A percentile compares a stretch with the other conserved stretches of the same genome.
Conservation (phyloP, 2,113 vertebrate genomes). For the Alaudala cheleensis region DNA sequence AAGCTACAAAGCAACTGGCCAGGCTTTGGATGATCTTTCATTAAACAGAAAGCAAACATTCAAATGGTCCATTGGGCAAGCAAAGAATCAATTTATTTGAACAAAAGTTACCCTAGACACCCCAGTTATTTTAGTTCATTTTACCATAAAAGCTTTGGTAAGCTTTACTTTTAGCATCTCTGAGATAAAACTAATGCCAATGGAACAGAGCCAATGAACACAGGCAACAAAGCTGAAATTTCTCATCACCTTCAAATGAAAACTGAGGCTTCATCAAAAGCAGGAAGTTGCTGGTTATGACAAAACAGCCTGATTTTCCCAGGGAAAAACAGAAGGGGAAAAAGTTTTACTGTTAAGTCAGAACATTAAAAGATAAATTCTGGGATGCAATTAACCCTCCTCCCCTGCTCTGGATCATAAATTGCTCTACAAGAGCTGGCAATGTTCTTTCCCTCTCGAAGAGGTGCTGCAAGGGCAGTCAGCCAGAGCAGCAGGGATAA, state of each 20-base stretch:
- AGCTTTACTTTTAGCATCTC: not conserved
- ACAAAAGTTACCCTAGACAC: not conserved
- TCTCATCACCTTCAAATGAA: not conserved
- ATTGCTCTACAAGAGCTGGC: not conserved
- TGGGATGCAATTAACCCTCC: not conserved
- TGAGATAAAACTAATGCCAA: not conserved
- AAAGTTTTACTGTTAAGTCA: not conserved
- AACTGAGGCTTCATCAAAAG: not conserved
- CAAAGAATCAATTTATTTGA: not conserved
- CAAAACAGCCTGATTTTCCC: not conserved
- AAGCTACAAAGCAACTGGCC: not conserved
- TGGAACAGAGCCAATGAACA: not conserved
- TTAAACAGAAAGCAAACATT: not conserved
- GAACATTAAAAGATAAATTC: not conserved
- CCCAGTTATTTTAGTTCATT: not conserved
- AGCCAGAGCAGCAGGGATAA: not conserved
- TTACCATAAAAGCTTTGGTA: not conserved
- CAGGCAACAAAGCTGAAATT: constrained; percentile 4
- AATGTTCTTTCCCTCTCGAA: not conserved
- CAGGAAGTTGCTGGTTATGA: not conserved
- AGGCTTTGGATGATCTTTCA: not conserved
- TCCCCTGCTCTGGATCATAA: not conserved
- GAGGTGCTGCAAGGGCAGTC: not conserved
- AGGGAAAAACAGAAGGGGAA: not conserved
- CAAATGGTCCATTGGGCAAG: not conserved